phyloP scores from a whole-genome alignment of 2,797 vertebrate genomes.

The Taeniopygia guttata region DNA sequence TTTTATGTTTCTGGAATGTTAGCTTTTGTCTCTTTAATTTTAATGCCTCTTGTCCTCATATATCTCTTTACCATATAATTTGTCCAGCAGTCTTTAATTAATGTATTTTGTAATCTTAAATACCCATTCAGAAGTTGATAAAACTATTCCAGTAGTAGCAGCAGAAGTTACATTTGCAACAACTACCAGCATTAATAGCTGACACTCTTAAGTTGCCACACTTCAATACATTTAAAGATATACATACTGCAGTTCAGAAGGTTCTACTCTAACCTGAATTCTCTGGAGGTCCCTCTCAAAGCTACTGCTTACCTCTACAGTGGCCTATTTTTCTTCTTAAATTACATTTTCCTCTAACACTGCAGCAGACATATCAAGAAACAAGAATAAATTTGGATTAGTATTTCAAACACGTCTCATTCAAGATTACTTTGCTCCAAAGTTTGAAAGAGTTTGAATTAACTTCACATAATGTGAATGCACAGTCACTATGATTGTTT shows the following conservation, averaged over 20 bases:
- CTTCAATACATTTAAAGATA: background rate
- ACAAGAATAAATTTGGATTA: background rate
- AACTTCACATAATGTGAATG: background rate
- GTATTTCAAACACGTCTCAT: background rate
- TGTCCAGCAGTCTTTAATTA: background rate
- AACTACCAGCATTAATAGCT: background rate
- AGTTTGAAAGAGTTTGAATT: background rate
- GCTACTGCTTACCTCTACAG: background rate
- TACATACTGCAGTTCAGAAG: background rate
- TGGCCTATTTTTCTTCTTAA: background rate
- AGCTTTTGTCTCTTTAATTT: background rate
- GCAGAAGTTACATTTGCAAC: background rate
- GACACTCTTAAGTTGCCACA: background rate
- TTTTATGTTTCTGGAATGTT: background rate
- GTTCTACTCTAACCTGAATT: background rate
- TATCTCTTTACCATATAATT: background rate
- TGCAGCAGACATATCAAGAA: background rate
- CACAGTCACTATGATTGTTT: background rate
- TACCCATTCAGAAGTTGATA: background rate
- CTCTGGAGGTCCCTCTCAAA: background rate
- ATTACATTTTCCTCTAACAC: background rate
- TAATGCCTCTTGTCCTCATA: background rate
- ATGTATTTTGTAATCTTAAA: background rate
- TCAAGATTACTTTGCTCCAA: background rate
- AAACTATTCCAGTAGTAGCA: background rate